These are phyloP conservation scores for Lepisosteus oculatus DNA, from an alignment of 2,113 vertebrate species.

Conservation along the genomic window DNA sequence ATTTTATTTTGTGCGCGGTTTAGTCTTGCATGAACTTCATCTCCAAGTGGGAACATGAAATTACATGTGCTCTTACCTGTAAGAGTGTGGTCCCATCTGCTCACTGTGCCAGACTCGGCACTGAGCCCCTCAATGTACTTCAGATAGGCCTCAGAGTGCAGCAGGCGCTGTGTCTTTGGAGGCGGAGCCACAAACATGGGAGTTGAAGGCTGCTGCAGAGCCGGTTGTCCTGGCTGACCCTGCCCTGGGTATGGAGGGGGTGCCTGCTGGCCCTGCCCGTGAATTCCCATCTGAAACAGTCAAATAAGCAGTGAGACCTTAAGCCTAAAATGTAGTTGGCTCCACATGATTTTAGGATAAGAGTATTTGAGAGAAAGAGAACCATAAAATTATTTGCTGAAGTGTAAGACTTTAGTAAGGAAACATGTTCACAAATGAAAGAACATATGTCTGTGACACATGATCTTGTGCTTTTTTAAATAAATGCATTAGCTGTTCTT, in stretches of 20 bases:
- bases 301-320: neutral
- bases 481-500: too few relatives aligned
- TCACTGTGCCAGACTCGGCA: constrained; percentile 85
- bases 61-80: constrained; percentile 65
- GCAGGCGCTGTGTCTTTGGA: constrained; percentile 89
- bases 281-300: constrained; percentile 69
- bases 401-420: too few relatives aligned
- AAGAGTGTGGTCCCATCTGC: constrained; percentile 96
- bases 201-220: constrained; percentile 87
- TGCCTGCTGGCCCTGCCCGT: constrained; percentile 80
- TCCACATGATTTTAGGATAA: too few relatives aligned
- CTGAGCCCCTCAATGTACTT: constrained; percentile 95
- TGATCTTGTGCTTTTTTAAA: too few relatives aligned
- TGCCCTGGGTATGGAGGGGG: constrained; percentile 87
- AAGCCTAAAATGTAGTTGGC: too few relatives aligned
- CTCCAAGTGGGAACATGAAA: too few relatives aligned
- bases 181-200: constrained; percentile 95
- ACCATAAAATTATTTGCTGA: too few relatives aligned
- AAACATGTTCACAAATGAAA: too few relatives aligned
- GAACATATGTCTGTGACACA: too few relatives aligned
- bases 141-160: constrained; percentile 96
- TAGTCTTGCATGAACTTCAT: too few relatives aligned
- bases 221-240: constrained; percentile 72
- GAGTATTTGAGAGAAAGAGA: too few relatives aligned
- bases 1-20: too few relatives aligned